A percentile compares a stretch with the other conserved stretches of the same genome.
These are phyloP conservation scores for Sus scrofa DNA, from an alignment of 2,113 vertebrate species.

Conservation along the genomic window DNA sequence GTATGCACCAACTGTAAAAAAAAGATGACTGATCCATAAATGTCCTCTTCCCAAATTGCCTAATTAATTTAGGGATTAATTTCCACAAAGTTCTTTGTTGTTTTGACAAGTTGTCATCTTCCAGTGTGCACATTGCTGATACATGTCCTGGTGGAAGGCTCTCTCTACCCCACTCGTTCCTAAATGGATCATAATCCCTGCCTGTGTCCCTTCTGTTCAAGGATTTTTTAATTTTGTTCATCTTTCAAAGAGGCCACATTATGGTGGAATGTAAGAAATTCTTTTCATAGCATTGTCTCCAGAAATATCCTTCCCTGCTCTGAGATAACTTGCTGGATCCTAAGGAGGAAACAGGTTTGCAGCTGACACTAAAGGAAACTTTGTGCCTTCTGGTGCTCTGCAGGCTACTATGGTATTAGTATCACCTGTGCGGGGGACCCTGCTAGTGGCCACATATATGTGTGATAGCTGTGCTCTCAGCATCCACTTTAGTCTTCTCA, in stretches of 20 bases:
- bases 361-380: too few relatives aligned
- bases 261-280: conserved; percentile 13
- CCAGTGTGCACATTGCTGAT: conserved; percentile 66
- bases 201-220: conserved; percentile 77
- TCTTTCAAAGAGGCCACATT: conserved; percentile 84
- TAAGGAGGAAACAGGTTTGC: too few relatives aligned
- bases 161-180: conserved; percentile 69
- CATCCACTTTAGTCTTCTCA: too few relatives aligned
- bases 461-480: too few relatives aligned
- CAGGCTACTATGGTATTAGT: too few relatives aligned
- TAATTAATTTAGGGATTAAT: conserved; percentile 75
- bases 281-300: not conserved
- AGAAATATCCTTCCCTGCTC: too few relatives aligned
- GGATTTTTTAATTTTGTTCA: conserved; percentile 46
- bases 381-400: too few relatives aligned
- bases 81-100: conserved; percentile 73
- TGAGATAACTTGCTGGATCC: too few relatives aligned
- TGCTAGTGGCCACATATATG: too few relatives aligned
- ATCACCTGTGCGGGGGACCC: too few relatives aligned
- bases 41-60: conserved; percentile 84
- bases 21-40: conserved; percentile 69
- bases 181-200: too few relatives aligned
- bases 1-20: not conserved
- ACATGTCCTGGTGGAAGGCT: conserved; percentile 72
- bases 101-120: conserved; percentile 73